phyloP scores from a whole-genome alignment of 1,140 invertebrate species.

The Ceratosolen fusciceps region DNA sequence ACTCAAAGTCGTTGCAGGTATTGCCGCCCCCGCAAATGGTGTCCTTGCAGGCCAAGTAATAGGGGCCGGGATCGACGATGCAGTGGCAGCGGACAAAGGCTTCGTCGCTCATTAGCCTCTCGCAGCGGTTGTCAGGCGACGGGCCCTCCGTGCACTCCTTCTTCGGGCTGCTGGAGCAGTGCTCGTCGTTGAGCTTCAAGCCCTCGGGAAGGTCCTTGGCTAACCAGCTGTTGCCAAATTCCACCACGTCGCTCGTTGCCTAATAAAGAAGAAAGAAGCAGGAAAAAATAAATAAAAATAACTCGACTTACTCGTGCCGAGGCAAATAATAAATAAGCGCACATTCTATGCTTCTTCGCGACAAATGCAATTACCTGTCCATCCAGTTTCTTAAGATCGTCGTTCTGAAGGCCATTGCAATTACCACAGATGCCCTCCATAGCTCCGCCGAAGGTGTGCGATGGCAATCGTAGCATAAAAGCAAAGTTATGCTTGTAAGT shows the following conservation, averaged over 20 bases:
- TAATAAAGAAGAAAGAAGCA: conserved; percentile 42
- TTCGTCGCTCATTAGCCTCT: conserved; percentile 74
- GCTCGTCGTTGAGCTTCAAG: conserved; percentile 52
- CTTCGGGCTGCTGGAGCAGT: conserved; percentile 51
- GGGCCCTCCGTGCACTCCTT: not conserved
- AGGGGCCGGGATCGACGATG: conserved; percentile 78
- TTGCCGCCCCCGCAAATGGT: conserved; percentile 75
- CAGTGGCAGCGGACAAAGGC: conserved; percentile 82
- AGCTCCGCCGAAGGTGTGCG: conserved; percentile 79
- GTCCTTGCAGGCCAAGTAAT: conserved; percentile 78
- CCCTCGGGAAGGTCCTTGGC: conserved; percentile 62
- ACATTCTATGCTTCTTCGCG: too few species aligned
- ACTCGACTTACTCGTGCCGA: too few species aligned
- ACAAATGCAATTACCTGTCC: too few species aligned
- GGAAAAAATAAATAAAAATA: too few species aligned
- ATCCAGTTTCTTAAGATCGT: conserved; percentile 76
- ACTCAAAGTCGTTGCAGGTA: conserved; percentile 77
- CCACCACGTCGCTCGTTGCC: conserved; percentile 59
- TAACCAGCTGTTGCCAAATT: conserved; percentile 78
- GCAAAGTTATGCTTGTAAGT: conserved; percentile 69
- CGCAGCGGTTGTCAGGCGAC: conserved; percentile 66
- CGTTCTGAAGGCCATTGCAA: conserved; percentile 78
- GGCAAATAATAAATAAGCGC: too few species aligned
- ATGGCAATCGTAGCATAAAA: conserved; percentile 78
- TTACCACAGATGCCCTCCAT: conserved; percentile 86